phyloP scores from a whole-genome alignment of 2,113 vertebrate species.

The Nyctibius bracteatus region DNA sequence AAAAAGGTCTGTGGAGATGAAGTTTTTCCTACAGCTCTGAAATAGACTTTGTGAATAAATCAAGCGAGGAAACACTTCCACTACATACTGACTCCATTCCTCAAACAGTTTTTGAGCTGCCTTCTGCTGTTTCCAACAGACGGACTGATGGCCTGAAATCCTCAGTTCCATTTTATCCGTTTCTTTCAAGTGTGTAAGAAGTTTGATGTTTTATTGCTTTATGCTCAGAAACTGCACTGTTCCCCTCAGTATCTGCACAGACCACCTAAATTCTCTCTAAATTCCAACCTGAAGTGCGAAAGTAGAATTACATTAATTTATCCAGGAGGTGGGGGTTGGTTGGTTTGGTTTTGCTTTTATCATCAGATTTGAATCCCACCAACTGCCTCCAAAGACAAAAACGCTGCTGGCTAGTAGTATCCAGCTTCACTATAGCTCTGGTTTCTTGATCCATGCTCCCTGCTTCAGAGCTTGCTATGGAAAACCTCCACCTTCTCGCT shows the following conservation, averaged over 20 bases:
- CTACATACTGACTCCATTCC: not conserved
- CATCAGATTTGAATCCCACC: not conserved
- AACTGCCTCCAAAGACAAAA: not conserved
- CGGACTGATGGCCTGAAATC: not conserved
- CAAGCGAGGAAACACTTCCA: not conserved
- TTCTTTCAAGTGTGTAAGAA: not conserved
- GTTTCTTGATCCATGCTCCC: not conserved
- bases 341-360: not conserved
- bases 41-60: not conserved
- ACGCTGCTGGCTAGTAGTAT: not conserved
- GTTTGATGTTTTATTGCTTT: not conserved
- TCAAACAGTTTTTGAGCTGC: not conserved
- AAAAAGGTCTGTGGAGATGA: not conserved
- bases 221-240: not conserved
- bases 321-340: not conserved
- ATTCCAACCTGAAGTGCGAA: not conserved
- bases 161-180: not conserved
- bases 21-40: not conserved
- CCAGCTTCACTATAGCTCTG: not conserved
- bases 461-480: not conserved
- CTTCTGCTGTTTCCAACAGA: not conserved
- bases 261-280: not conserved
- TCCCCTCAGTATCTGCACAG: not conserved
- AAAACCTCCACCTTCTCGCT: not conserved
- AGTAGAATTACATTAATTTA: not conserved